phyloP scores from a whole-genome alignment of 2,888 invertebrate genomes.

The Alviniconcha strummeri region DNA sequence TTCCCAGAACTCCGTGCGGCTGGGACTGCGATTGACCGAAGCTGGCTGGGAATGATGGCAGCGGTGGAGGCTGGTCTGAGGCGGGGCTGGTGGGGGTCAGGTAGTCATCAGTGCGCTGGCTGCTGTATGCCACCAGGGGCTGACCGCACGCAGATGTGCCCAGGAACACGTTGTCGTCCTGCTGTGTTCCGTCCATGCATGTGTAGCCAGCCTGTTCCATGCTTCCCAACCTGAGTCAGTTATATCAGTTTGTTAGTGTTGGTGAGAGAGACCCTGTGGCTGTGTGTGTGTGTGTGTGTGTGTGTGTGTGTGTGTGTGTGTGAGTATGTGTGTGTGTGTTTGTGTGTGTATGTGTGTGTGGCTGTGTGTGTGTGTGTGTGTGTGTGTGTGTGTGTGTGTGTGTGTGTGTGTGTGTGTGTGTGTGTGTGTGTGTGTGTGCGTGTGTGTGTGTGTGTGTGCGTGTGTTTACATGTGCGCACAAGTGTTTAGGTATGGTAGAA shows the following conservation, averaged over 20 bases:
- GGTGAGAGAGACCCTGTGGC: too few relatives aligned
- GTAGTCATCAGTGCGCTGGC: background rate
- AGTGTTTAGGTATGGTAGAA: background rate
- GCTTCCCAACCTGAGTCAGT: background rate
- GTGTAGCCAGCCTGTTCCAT: conserved; percentile 19
- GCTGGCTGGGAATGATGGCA: background rate
- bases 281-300: background rate
- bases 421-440: background rate
- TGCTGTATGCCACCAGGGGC: background rate
- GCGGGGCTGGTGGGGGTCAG: conserved; percentile 3
- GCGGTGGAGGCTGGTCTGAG: background rate
- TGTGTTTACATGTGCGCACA: background rate
- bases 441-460: background rate
- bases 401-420: background rate
- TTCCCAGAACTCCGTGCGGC: too few relatives aligned
- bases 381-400: background rate
- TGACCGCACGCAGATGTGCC: background rate
- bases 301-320: conserved; percentile 1
- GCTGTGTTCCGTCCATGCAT: background rate
- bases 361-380: background rate
- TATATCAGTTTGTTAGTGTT: too few relatives aligned
- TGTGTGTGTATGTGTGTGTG: background rate
- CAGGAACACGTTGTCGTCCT: background rate
- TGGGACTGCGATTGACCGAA: background rate
- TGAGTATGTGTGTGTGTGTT: background rate